Conservation (phyloP, 2,113 vertebrate genomes). For the Passer montanus region DNA sequence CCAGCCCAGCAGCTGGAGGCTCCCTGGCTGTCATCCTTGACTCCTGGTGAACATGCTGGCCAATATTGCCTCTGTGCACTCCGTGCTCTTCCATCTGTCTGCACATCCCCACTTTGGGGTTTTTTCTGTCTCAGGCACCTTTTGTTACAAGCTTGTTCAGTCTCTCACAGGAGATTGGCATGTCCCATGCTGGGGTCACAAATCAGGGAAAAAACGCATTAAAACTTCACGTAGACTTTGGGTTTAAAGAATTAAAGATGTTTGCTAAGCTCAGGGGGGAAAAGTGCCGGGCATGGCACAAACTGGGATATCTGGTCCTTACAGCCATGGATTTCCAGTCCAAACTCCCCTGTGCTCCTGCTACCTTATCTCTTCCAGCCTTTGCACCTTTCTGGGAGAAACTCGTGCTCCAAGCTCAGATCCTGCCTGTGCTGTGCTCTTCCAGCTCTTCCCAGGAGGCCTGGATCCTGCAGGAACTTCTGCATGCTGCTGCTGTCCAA, state of each 20-base stretch:
- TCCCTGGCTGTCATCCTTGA: slow-evolving; percentile 4
- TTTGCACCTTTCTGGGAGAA: background rate
- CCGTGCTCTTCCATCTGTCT: slow-evolving; percentile 26
- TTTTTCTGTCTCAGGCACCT: background rate
- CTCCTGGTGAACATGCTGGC: slow-evolving; percentile 41
- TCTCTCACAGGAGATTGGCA: background rate
- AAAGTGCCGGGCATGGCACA: background rate
- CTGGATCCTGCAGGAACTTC: background rate
- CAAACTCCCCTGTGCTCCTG: background rate
- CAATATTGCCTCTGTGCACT: slow-evolving; percentile 27
- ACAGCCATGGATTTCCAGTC: background rate
- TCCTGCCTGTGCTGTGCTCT: rapidly evolving
- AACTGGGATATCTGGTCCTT: background rate
- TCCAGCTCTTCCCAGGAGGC: background rate
- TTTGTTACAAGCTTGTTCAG: background rate
- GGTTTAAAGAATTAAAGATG: background rate
- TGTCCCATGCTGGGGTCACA: background rate
- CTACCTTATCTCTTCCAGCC: background rate
- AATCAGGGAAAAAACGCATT: background rate
- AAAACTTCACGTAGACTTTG: background rate
- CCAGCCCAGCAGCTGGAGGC: slow-evolving; percentile 35
- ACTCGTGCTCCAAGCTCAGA: rapidly evolving
- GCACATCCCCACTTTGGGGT: background rate
- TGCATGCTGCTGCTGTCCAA: background rate
- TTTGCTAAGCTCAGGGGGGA: background rate